These are phyloP conservation scores for Meliscaeva auricollis DNA, from an alignment of 2,888 invertebrate genomes.

Conservation along the genomic window DNA sequence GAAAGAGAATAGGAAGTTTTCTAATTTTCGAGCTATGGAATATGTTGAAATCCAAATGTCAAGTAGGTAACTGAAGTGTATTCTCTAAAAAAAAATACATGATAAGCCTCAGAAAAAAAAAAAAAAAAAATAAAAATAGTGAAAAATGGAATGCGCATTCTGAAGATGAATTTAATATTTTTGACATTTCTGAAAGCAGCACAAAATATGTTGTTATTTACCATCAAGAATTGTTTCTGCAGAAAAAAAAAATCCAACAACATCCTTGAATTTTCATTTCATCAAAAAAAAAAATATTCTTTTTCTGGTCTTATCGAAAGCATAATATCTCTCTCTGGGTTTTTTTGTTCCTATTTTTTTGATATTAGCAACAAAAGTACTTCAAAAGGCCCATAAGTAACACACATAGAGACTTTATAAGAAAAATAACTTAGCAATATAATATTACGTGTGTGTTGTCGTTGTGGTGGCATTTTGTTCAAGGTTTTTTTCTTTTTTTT, in stretches of 20 bases:
- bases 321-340: slow-evolving; percentile 3
- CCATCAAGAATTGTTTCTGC: not conserved
- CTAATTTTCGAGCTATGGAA: slow-evolving; percentile 32
- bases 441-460: not conserved
- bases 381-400: slow-evolving; percentile 24
- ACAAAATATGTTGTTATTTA: not conserved
- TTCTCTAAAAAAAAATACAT: slow-evolving; percentile 9
- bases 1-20: slow-evolving; percentile 8
- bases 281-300: not conserved
- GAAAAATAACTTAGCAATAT: not conserved
- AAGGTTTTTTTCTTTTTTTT: slow-evolving; percentile 8
- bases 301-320: slow-evolving; percentile 25
- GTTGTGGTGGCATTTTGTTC: slow-evolving; percentile 19
- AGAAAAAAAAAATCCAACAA: slow-evolving; percentile 6
- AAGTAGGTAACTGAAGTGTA: slow-evolving; percentile 32
- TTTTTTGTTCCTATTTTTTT: not conserved
- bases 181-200: slow-evolving; percentile 15
- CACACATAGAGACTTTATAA: not conserved
- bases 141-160: slow-evolving; percentile 31
- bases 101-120: slow-evolving; percentile 2
- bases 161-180: slow-evolving; percentile 23
- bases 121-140: slow-evolving; percentile 4
- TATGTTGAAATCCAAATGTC: slow-evolving; percentile 36
- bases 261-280: slow-evolving; percentile 46
- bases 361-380: not conserved